phyloP scores from a whole-genome alignment of 2,888 invertebrate genomes.

The Acrobeloides nanus region DNA sequence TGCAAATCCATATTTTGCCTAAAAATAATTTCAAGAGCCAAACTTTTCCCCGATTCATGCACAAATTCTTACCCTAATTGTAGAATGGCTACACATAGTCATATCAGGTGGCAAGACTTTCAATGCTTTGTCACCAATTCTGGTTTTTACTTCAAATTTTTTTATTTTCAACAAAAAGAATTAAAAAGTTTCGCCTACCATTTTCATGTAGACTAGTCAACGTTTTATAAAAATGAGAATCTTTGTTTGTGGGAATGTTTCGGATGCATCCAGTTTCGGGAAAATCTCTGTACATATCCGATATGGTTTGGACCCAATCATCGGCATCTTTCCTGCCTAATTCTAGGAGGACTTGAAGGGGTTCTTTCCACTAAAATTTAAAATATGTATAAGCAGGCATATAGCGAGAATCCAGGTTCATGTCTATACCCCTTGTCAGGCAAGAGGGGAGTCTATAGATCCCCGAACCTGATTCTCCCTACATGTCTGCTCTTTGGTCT shows the following conservation, averaged over 20 bases:
- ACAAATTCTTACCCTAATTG: slow-evolving; percentile 6
- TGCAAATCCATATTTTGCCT: slow-evolving; percentile 17
- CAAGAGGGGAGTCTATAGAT: no score
- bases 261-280: slow-evolving; percentile 17
- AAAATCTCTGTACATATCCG: slow-evolving; percentile 26
- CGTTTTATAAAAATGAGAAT: slow-evolving; percentile 18
- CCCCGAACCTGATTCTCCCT: no score
- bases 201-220: slow-evolving; percentile 13
- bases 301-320: slow-evolving; percentile 36
- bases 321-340: slow-evolving; percentile 32
- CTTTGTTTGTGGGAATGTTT: slow-evolving; percentile 11
- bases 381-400: no score
- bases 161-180: neutral
- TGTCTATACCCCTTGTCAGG: no score
- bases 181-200: slow-evolving; percentile 11
- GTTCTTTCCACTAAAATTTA: slow-evolving; percentile 30
- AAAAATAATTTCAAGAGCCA: no score
- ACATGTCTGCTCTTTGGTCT: no score
- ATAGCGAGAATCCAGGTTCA: no score
- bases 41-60: no score
- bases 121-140: neutral
- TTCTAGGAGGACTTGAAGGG: slow-evolving; percentile 22
- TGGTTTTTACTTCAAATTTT: no score
- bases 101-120: slow-evolving; percentile 11
- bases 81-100: slow-evolving; percentile 8